Evolutionary conservation across 2,797 vertebrate genomes (phyloP).

Genomic region (Molossus molossus): DNA sequence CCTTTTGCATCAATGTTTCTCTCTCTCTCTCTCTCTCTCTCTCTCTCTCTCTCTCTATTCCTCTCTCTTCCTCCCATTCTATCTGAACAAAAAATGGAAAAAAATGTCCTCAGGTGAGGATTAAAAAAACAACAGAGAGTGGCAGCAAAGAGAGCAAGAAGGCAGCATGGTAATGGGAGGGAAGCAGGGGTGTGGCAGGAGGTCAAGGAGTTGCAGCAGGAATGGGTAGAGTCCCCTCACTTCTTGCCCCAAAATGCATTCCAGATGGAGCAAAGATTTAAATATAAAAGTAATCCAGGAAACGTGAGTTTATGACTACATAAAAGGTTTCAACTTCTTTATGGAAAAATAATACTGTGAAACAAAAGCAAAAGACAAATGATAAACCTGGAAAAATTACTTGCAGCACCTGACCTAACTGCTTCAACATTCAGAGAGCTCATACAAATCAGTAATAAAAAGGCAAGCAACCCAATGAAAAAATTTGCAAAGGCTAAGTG

Average conservation of each 20-base stretch:
- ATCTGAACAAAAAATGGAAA: no score
- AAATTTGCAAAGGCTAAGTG: conserved; percentile 16
- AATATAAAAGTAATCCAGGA: not conserved
- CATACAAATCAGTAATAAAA: conserved; percentile 4
- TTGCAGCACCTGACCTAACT: not conserved
- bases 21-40: no score
- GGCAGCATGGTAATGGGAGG: not conserved
- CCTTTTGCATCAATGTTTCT: no score
- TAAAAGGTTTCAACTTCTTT: conserved; percentile 2
- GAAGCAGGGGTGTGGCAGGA: not conserved
- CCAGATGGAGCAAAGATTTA: not conserved
- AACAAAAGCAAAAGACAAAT: conserved; percentile 50
- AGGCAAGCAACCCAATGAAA: not conserved
- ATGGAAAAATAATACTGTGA: not conserved
- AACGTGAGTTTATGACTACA: not conserved
- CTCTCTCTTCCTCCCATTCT: no score
- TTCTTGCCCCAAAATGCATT: not conserved
- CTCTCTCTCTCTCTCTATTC: no score
- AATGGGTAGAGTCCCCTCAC: no score
- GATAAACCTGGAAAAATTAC: not conserved
- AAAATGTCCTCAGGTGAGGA: no score
- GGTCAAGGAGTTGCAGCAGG: not conserved
- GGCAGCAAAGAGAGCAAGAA: not conserved
- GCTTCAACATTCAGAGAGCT: not conserved
- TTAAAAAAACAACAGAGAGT: no score